Base-by-base conservation (phyloP, 2,113 vertebrate species). In the Reinhardtius hippoglossoides region DNA sequence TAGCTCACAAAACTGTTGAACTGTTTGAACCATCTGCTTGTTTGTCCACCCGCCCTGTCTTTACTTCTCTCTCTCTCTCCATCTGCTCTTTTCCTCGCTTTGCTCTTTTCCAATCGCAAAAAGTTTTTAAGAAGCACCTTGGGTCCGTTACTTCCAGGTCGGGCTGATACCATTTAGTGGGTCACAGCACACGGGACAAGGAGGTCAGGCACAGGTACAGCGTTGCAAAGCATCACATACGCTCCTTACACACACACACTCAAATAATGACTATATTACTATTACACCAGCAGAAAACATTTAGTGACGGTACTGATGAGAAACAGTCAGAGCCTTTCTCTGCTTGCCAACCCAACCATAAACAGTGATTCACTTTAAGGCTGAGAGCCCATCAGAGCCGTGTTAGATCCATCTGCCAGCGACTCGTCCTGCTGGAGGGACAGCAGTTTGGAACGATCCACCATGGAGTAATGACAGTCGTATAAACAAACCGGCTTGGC, bases 361-460 rank as follows among this genome's bases (percentile, higher is more conserved):
- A 91, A 86, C 84, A 87, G 78, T 84, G 81, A 88, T 88, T 89
- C 77, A 91, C 69, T 84, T 73, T 72, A 76, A 74, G 71, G 65
- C 71, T 57, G 26, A n/a, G 55, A 73, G 82, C 67, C 72, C 83
- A 73, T 87, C 76, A 74, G 73, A 74, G 67, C 21, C 55, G 71
- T 18, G 71, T 71, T 75, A 61, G 68, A 70, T 48, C 70, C 50
- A 44, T n/a, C 42, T 74, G 86, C 87, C 82, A 91, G 66, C 62
- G 67, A 77, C 83, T 68, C 21, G 72, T 83, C 79, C 81, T 80
- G 81, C 82, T 84, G 71, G 31, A 82, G 83, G 80, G 80, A 87
- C 70, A 75, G 60, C 31, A 7, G 67, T 86, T 81, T 83, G 82
- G 83, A 89, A 71, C 46, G 7, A 71, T 62, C 54, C 44, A 10